phyloP scores from a whole-genome alignment of 2,888 invertebrate species.

The Microplitis manilae region DNA sequence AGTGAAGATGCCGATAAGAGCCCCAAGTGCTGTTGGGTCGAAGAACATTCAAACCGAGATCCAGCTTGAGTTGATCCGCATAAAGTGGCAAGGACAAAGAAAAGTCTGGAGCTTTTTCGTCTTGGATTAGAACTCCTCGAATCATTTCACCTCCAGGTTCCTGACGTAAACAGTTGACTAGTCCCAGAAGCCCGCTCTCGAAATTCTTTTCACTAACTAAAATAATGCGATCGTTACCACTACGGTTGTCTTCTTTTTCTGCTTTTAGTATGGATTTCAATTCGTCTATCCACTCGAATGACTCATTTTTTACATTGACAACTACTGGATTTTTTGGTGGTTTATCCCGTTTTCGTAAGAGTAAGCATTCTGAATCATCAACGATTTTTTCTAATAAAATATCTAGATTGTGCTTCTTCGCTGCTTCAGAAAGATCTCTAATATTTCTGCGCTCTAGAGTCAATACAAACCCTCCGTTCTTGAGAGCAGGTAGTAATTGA shows the following conservation, averaged over 20 bases:
- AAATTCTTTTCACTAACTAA: slow-evolving; percentile 66
- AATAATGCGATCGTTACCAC: slow-evolving; percentile 74
- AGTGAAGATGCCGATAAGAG: slow-evolving; percentile 84
- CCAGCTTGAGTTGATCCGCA: slow-evolving; percentile 78
- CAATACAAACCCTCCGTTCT: slow-evolving; percentile 61
- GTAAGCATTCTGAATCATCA: slow-evolving; percentile 49
- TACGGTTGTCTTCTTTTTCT: slow-evolving; percentile 70
- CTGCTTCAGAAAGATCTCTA: slow-evolving; percentile 35
- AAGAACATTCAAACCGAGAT: slow-evolving; percentile 85
- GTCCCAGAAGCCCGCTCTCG: slow-evolving; percentile 85
- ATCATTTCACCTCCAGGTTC: slow-evolving; percentile 80
- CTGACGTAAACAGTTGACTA: slow-evolving; percentile 87
- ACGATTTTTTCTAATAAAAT: slow-evolving; percentile 59
- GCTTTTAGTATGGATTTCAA: slow-evolving; percentile 62
- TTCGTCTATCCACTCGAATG: slow-evolving; percentile 68
- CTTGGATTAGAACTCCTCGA: slow-evolving; percentile 77
- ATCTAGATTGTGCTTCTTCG: slow-evolving; percentile 46
- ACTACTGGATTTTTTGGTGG: slow-evolving; percentile 58
- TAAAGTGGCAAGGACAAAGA: slow-evolving; percentile 79
- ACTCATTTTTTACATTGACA: slow-evolving; percentile 58
- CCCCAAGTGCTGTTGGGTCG: slow-evolving; percentile 77
- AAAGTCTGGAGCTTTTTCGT: slow-evolving; percentile 78
- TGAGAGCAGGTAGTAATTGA: slow-evolving; percentile 47
- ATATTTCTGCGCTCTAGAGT: slow-evolving; percentile 53
- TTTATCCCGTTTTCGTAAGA: slow-evolving; percentile 54